Base-by-base conservation (phyloP, 2,113 vertebrate genomes). In the Ammodytes dubius region DNA sequence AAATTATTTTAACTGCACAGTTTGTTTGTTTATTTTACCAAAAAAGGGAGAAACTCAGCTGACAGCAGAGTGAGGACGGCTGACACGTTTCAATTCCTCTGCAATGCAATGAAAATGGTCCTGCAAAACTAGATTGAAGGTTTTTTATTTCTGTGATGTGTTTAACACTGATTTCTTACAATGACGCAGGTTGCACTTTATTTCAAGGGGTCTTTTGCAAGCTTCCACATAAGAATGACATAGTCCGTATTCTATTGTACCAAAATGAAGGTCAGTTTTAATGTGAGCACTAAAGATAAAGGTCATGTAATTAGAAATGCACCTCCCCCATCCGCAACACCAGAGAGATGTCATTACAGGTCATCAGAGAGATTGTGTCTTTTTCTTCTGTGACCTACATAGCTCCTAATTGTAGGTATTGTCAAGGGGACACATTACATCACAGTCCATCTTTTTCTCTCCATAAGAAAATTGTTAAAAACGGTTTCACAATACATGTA, bases 391-490 rank as follows among this genome's bases (percentile, higher is more conserved):
- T 85, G 88, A 78, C 82, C 81, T 81, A 84, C 77, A 77, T 82
- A 56, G 66, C 83, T 88, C 87, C 79, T 49, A 79, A 83, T 83
- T 87, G 63, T 87, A 88, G 63, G 58, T 40, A 61, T 45, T 78
- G 65, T 71, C 61, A 53, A 65, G 66, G 63, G 70, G 76, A 79
- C 63, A n/a, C 35, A 46, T 82, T 76, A 57, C 53, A 70, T 42
- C 17, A 57, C 19, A 75, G 14, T 46, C n/a, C 40, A 61, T 79
- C 70, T 40, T 42, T 57, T 58, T 35, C 37, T 40, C 6, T 53
- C 19, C 40, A 71, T 74, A 5, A 68, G 12, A 27, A 80, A 56
- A 47, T 3, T 1, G 12, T 12, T 19, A 56, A 8, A 54, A 74
- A 70, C 43, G 9, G 12, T 57, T 77, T 67, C 35, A 43, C 1